phyloP scores from a whole-genome alignment of 2,888 invertebrate species.

The Troides aeacus region DNA sequence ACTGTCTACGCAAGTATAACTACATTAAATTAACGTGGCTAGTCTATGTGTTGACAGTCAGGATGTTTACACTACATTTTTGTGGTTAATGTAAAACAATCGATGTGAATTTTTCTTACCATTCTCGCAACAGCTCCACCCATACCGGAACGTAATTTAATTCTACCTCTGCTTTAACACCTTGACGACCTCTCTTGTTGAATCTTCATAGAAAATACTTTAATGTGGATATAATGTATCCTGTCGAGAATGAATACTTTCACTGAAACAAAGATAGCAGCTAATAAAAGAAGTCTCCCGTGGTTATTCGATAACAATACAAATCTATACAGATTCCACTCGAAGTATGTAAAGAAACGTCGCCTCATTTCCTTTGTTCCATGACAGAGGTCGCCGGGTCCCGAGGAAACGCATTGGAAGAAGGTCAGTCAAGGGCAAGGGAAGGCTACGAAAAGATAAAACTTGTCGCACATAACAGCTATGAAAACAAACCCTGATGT shows the following conservation, averaged over 20 bases:
- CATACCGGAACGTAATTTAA: too few species aligned
- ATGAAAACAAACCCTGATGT: slow-evolving; percentile 21
- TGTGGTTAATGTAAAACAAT: too few species aligned
- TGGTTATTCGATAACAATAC: slow-evolving; percentile 9
- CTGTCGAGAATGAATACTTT: not conserved
- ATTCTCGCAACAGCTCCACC: too few species aligned
- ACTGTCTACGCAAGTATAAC: too few species aligned
- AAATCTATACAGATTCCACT: slow-evolving; percentile 21
- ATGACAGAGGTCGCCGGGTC: slow-evolving; percentile 33
- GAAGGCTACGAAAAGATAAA: slow-evolving; percentile 30
- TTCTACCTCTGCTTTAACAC: too few species aligned
- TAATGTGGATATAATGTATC: not conserved
- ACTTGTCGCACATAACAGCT: slow-evolving; percentile 28
- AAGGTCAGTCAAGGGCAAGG: slow-evolving; percentile 42
- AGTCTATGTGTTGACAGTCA: too few species aligned
- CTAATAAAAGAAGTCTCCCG: slow-evolving; percentile 7
- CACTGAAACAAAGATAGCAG: not conserved
- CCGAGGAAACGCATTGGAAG: slow-evolving; percentile 34
- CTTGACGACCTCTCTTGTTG: too few species aligned
- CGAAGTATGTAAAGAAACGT: slow-evolving; percentile 29
- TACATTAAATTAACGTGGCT: too few species aligned
- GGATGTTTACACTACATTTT: too few species aligned
- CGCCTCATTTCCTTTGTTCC: slow-evolving; percentile 38
- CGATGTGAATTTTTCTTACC: too few species aligned
- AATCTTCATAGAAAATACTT: not conserved